Evolutionary conservation across 2,888 invertebrate species (phyloP), one percentile per base, ranked within the genome.

Genomic region (Panopea generosa): DNA sequence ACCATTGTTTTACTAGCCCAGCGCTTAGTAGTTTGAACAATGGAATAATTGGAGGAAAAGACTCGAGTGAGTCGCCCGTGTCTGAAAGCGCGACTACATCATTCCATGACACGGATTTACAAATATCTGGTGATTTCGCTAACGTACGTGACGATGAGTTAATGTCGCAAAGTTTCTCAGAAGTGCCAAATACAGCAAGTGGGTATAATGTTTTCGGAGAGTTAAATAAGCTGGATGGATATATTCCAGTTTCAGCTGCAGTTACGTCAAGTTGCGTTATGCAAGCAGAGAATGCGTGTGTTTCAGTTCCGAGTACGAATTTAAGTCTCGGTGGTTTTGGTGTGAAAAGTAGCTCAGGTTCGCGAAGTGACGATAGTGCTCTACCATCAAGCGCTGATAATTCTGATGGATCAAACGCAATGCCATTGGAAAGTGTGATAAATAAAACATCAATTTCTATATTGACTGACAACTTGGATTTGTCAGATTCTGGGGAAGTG

Each of bases 301-400:
- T 55, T 6, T 55, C 65, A 45, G 16, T 67, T 24, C 33, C 57
- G 2, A 55, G 49, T 24, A 24, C 53, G n/a, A 59, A 52, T 26
- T 4, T 65, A 22, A 45, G 60, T 40, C 56, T 20, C 16, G 66
- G 62, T 72, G 56, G 49, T 40, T 33, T 33, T 33, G 55, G 60
- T 59, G 26, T 53, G 14, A 72, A 68, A 29, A 53, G 56, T 59
- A 60, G 66, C 53, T 66, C 73, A 7, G 73, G 80, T 20, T 77
- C 79, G 20, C 62, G 79, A 11, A 75, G 76, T 55, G 83, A 84
- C 49, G 84, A 84, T 60, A 73, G 84, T 72, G 84, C 86, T 26
- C 59, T 85, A 24, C 84, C 86, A 7, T 85, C 88, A 22, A 85
- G 84, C 72, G 84, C 86, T 49, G 89, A 89, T 74, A 85, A 86